Evolutionary conservation across 2,797 vertebrate genomes (phyloP).

Genomic region (Hemitrygon akajei): DNA sequence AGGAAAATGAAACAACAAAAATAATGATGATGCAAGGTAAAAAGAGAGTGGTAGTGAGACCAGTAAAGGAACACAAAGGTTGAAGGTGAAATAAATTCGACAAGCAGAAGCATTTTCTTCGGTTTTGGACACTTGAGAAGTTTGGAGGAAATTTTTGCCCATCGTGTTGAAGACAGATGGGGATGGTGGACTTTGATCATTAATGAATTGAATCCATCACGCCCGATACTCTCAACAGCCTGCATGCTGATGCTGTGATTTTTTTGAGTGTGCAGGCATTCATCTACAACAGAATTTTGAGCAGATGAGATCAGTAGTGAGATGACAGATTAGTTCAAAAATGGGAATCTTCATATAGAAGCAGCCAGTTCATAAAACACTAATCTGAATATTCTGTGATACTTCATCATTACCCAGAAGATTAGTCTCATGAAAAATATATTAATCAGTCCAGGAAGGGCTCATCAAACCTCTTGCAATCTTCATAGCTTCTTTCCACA

Average conservation of each 20-base stretch:
- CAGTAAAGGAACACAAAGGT: too few relatives aligned
- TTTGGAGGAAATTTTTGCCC: not conserved
- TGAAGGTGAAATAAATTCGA: too few relatives aligned
- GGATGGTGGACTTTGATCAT: conserved; percentile 10
- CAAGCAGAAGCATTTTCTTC: too few relatives aligned
- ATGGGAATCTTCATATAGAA: conserved; percentile 44
- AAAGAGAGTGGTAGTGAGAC: too few relatives aligned
- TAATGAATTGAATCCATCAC: conserved; percentile 47
- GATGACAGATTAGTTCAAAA: conserved; percentile 49
- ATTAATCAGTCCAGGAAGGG: conserved; percentile 40
- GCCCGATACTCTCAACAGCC: conserved; percentile 44
- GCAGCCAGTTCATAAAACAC: conserved; percentile 39
- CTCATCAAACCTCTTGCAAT: conserved; percentile 36
- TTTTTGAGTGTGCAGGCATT: conserved; percentile 48
- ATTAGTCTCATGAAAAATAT: conserved; percentile 47
- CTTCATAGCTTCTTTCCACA: conserved; percentile 38
- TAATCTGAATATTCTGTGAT: conserved; percentile 40
- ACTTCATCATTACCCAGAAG: conserved; percentile 42
- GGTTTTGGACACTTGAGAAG: not conserved
- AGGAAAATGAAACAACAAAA: too few relatives aligned
- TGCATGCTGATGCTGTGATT: conserved; percentile 48
- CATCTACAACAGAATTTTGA: conserved; percentile 49
- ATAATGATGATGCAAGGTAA: too few relatives aligned
- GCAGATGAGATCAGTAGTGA: conserved; percentile 47
- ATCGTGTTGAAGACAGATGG: not conserved